phyloP scores from a whole-genome alignment of 2,888 invertebrate species.

The Macrostomum cliftonense region DNA sequence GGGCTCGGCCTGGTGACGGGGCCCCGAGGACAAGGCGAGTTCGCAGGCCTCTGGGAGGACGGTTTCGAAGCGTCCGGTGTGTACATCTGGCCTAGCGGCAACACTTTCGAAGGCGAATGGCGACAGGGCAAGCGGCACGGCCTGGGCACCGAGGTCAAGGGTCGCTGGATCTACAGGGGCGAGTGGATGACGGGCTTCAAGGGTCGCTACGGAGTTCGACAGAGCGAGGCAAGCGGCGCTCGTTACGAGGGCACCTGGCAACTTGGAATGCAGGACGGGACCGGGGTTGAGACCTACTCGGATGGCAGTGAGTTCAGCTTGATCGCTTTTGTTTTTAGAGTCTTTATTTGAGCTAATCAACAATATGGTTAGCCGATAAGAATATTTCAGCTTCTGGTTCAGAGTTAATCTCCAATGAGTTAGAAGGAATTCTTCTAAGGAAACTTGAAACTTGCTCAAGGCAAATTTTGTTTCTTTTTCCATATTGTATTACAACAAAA shows the following conservation, averaged over 20 bases:
- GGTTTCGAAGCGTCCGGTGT: constrained; percentile 96
- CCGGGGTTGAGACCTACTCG: constrained; percentile 95
- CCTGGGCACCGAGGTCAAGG: constrained; percentile 83
- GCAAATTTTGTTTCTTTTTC: no score
- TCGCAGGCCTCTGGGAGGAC: constrained; percentile 95
- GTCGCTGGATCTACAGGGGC: constrained; percentile 87
- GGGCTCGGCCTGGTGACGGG: constrained; percentile 73
- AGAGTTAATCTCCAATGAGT: no score
- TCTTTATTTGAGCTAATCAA: no score
- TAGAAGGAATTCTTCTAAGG: no score
- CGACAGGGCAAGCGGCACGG: constrained; percentile 97
- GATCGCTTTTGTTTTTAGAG: no score
- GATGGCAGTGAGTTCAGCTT: constrained; percentile 87
- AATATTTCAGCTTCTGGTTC: no score
- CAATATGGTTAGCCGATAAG: no score
- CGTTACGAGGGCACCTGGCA: constrained; percentile 54
- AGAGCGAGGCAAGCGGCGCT: constrained; percentile 69
- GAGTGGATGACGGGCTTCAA: constrained; percentile 98
- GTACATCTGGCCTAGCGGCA: constrained; percentile 58
- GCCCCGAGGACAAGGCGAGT: constrained; percentile 92
- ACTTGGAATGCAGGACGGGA: constrained; percentile 91
- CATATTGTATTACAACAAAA: no score
- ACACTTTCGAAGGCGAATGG: constrained; percentile 94
- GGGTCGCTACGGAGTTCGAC: constrained; percentile 88
- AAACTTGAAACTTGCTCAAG: no score